Base-by-base conservation (phyloP, 2,888 invertebrate genomes). In the Lamproptera curius region DNA sequence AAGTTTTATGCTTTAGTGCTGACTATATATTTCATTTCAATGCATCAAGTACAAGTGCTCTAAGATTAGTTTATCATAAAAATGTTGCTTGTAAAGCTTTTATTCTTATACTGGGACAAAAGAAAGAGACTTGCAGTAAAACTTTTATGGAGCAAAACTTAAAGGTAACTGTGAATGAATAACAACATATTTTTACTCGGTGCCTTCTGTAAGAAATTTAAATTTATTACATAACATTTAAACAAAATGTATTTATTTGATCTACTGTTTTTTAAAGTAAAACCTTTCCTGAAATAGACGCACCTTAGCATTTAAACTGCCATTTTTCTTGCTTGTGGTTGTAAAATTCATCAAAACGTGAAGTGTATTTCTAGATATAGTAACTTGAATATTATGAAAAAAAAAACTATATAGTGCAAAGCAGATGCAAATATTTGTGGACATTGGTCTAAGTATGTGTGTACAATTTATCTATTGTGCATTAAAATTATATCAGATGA, bases 361-460 rank as follows among this genome's bases (percentile, higher is more conserved):
- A 42, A 37, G 41, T 46, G 14, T 23, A 42, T 35, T 42, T 43
- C 36, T 42, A 14, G 33, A 42, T 31, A 31, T 11, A 31, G 2
- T 23, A 34, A 31, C 35, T 43, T 43, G 36, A 16, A 15, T n/a
- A 33, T 31, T 28, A n/a, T 31, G 11, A 2, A 11, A 31, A 1
- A 13, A 16, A 44, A 31, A 28, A 33, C 42, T 42, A 23, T 43
- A 15, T 40, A 39, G 37, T 48, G 42, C 26, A 48, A 39, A 17
- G 23, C 8, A 33, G 3, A 26, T 38, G 20, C 36, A 16, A 39
- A 17, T 39, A 34, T 16, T 34, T 46, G 31, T 48, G 35, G 34
- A 33, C 42, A 42, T 33, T 20, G 16, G 33, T 42, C 26, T 43
- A 39, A 43, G 48, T 48, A 48, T 37, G 39, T 48, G 42, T 38